Evolutionary conservation across 2,797 vertebrate genomes (phyloP).

Genomic region (Sparus aurata): DNA sequence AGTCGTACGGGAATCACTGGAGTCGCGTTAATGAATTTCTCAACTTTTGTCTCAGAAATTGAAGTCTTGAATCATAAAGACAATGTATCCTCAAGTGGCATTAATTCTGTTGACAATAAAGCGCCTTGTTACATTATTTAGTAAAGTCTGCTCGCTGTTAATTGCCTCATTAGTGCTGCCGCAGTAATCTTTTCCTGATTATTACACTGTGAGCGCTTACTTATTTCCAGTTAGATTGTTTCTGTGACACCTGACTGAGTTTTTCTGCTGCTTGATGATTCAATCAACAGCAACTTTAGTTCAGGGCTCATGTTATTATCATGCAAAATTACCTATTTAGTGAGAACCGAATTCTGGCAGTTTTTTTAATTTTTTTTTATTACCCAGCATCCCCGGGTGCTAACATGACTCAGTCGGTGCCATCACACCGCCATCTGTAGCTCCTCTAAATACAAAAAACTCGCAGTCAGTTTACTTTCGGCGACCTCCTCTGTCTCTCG

Average conservation of each 20-base stretch:
- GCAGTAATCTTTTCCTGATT: conserved; percentile 1
- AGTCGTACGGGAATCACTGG: neutral
- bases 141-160: conserved; percentile 8
- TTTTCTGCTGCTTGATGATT: conserved; percentile 13
- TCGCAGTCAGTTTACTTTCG: conserved; percentile 38
- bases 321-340: conserved; percentile 38
- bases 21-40: neutral
- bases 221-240: conserved; percentile 7
- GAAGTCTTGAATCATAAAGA: neutral
- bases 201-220: neutral
- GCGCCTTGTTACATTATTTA: neutral
- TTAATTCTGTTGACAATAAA: neutral
- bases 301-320: conserved; percentile 17
- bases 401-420: conserved; percentile 7
- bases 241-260: neutral
- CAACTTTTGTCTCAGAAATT: neutral
- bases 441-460: conserved; percentile 31
- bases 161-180: conserved; percentile 32
- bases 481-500: conserved; percentile 46
- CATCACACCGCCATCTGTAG: conserved; percentile 3
- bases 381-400: conserved; percentile 16
- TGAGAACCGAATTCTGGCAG: neutral
- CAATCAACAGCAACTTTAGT: conserved; percentile 37
- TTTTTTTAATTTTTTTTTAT: neutral
- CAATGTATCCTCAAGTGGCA: neutral